A percentile compares a stretch with the other conserved stretches of the same genome.
Conservation (phyloP, 1,140 invertebrate species). For the Drosophila kepulauana region DNA sequence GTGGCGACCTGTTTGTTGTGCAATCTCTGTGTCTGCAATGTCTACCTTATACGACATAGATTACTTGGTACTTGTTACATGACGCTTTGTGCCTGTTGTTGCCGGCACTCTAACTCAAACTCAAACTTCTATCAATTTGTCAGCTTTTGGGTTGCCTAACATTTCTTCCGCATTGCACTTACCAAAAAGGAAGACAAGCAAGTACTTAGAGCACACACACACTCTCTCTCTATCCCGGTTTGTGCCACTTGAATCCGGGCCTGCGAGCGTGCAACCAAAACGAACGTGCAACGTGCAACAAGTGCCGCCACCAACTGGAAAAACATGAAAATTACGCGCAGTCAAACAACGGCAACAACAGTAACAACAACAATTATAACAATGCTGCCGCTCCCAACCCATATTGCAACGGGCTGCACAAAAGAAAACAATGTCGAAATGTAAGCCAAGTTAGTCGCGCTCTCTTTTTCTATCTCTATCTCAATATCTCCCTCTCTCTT, state of each 20-base stretch:
- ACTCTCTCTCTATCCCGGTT: constrained; percentile 13
- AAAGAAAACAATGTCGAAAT: constrained; percentile 20
- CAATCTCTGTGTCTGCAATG: constrained; percentile 10
- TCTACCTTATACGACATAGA: not conserved
- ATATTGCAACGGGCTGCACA: constrained; percentile 33
- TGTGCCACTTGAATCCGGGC: constrained; percentile 25
- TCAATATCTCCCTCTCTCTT: not conserved
- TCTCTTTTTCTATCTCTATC: not conserved
- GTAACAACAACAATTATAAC: not conserved
- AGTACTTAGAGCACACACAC: not conserved
- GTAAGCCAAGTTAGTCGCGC: constrained; percentile 22
- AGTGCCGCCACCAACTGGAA: constrained; percentile 44
- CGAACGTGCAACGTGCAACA: constrained; percentile 36
- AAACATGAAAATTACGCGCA: constrained; percentile 42
- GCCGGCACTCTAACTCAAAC: constrained; percentile 23
- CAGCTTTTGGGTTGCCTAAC: constrained; percentile 27
- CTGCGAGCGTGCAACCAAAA: constrained; percentile 36
- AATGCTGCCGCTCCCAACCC: constrained; percentile 28
- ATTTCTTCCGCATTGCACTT: constrained; percentile 43
- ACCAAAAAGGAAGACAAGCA: constrained; percentile 21
- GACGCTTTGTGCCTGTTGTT: constrained; percentile 12
- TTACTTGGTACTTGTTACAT: constrained; percentile 27
- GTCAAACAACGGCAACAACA: constrained; percentile 7
- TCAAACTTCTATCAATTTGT: constrained; percentile 51
- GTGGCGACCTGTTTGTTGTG: constrained; percentile 55